Conservation (phyloP, 2,797 vertebrate genomes). For the Micropoecilia bifurca region DNA sequence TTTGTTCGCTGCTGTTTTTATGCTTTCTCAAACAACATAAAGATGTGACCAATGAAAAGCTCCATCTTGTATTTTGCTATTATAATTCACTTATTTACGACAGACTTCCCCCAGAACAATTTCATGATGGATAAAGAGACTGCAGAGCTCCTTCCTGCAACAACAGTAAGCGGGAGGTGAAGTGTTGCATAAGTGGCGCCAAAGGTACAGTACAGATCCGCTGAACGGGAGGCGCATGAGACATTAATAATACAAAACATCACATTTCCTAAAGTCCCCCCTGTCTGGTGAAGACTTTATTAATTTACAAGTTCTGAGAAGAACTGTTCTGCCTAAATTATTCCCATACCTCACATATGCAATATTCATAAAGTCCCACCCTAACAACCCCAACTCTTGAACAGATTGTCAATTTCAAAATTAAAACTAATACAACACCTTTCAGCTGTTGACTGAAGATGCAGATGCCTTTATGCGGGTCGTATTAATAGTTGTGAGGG, state of each 20-base stretch:
- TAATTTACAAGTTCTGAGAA: constrained; percentile 35
- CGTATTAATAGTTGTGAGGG: background rate
- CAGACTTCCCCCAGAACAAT: background rate
- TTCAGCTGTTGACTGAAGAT: background rate
- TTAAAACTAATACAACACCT: background rate
- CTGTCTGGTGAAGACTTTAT: constrained; percentile 17
- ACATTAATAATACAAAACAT: constrained; percentile 28
- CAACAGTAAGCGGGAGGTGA: background rate
- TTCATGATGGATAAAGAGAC: background rate
- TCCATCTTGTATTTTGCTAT: background rate
- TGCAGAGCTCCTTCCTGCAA: background rate
- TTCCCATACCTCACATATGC: constrained; percentile 19
- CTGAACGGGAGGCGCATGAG: background rate
- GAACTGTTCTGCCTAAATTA: constrained; percentile 24
- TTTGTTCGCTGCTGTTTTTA: background rate
- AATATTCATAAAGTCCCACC: constrained; percentile 4
- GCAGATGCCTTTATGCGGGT: background rate
- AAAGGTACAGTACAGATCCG: background rate
- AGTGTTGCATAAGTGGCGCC: background rate
- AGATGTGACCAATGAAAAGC: background rate
- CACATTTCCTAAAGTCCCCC: constrained; percentile 16
- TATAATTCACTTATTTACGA: background rate
- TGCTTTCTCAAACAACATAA: background rate
- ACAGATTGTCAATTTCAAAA: background rate
- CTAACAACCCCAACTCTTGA: background rate